Base-by-base conservation (phyloP, 1,140 invertebrate species). In the Trachymyrmex septentrionalis region DNA sequence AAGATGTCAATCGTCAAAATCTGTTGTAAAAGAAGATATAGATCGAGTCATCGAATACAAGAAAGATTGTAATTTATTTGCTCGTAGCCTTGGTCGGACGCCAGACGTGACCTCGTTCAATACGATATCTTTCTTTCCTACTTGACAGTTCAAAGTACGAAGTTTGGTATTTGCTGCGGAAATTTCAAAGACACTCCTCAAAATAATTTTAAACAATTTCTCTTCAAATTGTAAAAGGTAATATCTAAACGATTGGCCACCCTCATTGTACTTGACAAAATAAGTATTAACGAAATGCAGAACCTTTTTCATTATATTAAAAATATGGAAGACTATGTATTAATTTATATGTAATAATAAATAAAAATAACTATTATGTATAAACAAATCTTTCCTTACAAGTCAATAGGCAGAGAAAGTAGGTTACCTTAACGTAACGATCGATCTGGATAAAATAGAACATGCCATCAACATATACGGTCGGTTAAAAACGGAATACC, bases 41-140 rank as follows among this genome's bases (percentile, higher is more conserved):
- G 48, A 64, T 27, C 30, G 21, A 59, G 19, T 90, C 78, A 69
- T 55, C 78, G 55, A 53, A 84, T 24, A 61, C 7, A 48, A 10
- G 27, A 64, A 64, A 69, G 34, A 19, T 81, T 24, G 19, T 48
- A 86, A 73, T 63, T 89, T 80, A 34, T 57, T 57, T 24, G 63
- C 24, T 21, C 48, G 50, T 61, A 73, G 63, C 63, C 85, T 87
- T 89, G 85, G 71, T 86, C 14, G 30, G 44, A 72, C 73, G 86
- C 75, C 88, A 76, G 53, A 9, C 12, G 3, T 44, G 30, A 61
- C 77, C 77, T 87, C 50, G 72, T 84, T 55, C 24, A n/a, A 14
- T 6, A 1, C 48, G 53, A 63, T 61, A 59, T 55, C 72, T 88
- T 76, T 19, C 19, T 34, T 75, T 67, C 30, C 71, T 19, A 48